phyloP scores from a whole-genome alignment of 37 sponge, comb jelly and placozoan species.

The Aphrocallistes beatrix region DNA sequence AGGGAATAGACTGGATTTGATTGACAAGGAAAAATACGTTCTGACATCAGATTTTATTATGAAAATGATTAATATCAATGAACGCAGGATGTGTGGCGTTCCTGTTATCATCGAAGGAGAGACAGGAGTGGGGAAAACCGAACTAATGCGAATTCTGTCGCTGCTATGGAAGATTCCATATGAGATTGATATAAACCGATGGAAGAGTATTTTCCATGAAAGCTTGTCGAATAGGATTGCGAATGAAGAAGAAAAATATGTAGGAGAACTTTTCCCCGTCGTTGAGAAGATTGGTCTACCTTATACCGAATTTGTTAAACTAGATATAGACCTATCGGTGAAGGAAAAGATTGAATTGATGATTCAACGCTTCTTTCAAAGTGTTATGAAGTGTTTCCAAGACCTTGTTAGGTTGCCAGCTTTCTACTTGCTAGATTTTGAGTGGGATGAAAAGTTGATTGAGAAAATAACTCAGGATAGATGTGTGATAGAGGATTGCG shows the following conservation, averaged over 20 bases:
- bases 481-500: neutral
- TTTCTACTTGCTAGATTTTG: conserved; percentile 1
- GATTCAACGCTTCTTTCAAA: neutral
- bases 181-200: neutral
- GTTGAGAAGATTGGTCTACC: neutral
- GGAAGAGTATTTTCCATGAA: conserved; percentile 14
- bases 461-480: neutral
- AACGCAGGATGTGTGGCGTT: conserved; percentile 65
- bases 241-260: neutral
- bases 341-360: neutral
- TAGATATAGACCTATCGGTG: neutral
- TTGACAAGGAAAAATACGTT: conserved; percentile 60
- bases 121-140: conserved; percentile 84
- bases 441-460: neutral
- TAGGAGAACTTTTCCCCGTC: neutral
- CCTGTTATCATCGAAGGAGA: conserved; percentile 83
- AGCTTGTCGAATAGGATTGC: neutral
- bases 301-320: neutral
- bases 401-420: neutral
- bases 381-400: neutral
- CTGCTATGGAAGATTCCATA: conserved; percentile 43
- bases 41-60: conserved; percentile 67
- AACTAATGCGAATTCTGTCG: conserved; percentile 60
- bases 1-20: conserved; percentile 19
- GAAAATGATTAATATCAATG: conserved; percentile 74